Percentiles rank a stretch among this genome's conserved stretches.
Conservation (phyloP, 23 tunicate genomes). For the Styela clava region DNA sequence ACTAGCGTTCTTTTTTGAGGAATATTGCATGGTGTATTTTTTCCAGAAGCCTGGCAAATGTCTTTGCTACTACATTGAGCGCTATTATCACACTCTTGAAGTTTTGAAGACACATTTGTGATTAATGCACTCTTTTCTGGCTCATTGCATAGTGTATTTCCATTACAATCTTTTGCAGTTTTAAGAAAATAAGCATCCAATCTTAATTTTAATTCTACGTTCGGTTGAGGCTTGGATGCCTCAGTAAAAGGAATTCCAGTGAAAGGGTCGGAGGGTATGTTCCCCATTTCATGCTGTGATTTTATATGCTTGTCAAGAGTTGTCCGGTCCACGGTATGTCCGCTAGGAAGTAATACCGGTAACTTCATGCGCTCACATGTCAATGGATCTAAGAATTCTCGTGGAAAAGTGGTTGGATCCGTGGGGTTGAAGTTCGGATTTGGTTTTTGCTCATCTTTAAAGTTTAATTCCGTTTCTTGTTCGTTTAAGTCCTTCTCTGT, state of each 20-base stretch:
- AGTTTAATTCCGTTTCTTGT: background rate
- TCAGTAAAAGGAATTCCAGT: slow-evolving; percentile 76
- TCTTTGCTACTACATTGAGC: no score
- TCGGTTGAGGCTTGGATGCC: slow-evolving; percentile 42
- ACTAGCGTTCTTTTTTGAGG: no score
- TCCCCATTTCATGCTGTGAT: slow-evolving; percentile 65
- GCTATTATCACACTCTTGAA: no score
- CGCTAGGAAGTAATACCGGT: slow-evolving; percentile 79
- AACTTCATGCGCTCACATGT: slow-evolving; percentile 39
- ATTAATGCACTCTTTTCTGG: no score
- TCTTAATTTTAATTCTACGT: slow-evolving; percentile 44
- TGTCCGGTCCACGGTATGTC: slow-evolving; percentile 62
- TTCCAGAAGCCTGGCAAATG: no score
- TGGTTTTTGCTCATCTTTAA: background rate
- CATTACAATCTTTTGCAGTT: background rate
- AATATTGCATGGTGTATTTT: no score
- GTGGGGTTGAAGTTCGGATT: no score
- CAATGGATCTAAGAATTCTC: slow-evolving; percentile 55
- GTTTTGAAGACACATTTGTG: no score
- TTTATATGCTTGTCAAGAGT: slow-evolving; percentile 65
- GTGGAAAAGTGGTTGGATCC: slow-evolving; percentile 11
- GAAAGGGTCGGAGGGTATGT: slow-evolving; percentile 71
- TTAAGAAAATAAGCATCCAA: slow-evolving; percentile 36
- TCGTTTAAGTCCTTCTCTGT: background rate
- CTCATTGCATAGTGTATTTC: no score